These are phyloP conservation scores for Panagrolaimus sp. DNA, from an alignment of 1,140 invertebrate genomes.

Conservation along the genomic window DNA sequence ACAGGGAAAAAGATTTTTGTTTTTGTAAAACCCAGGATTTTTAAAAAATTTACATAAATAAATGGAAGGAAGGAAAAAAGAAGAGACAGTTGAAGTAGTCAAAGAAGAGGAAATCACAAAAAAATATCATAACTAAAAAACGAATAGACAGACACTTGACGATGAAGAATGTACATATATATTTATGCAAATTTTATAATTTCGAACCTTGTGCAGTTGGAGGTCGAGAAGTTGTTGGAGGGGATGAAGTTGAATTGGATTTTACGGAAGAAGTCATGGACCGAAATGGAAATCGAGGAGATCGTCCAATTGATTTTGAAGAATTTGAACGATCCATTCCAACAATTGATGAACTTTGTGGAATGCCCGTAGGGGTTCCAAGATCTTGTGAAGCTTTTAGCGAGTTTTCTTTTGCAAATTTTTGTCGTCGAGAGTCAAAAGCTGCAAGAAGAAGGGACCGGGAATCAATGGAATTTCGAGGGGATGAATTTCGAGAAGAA, in stretches of 20 bases:
- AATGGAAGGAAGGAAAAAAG: too few relatives aligned
- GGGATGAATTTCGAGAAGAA: slow-evolving; percentile 28
- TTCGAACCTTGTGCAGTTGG: slow-evolving; percentile 7
- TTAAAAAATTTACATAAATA: too few relatives aligned
- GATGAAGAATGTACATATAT: too few relatives aligned
- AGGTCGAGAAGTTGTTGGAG: slow-evolving; percentile 17
- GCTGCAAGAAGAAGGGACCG: slow-evolving; percentile 31
- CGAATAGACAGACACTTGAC: too few relatives aligned
- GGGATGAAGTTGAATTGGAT: slow-evolving; percentile 31
- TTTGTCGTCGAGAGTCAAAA: slow-evolving; percentile 24
- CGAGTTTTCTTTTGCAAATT: background rate
- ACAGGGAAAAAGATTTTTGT: too few relatives aligned
- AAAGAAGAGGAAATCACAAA: too few relatives aligned
- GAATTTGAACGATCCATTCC: slow-evolving; percentile 26
- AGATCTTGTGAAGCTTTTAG: background rate
- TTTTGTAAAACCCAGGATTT: too few relatives aligned
- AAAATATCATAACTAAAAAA: too few relatives aligned
- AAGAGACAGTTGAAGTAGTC: too few relatives aligned
- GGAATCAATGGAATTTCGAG: slow-evolving; percentile 33
- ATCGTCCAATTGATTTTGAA: slow-evolving; percentile 23
- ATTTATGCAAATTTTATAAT: too few relatives aligned
- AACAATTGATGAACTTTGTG: background rate
- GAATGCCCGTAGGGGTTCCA: background rate
- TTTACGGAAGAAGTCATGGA: slow-evolving; percentile 29
- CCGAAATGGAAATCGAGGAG: slow-evolving; percentile 38